phyloP scores from a whole-genome alignment of 2,113 vertebrate species.

The Equus quagga region DNA sequence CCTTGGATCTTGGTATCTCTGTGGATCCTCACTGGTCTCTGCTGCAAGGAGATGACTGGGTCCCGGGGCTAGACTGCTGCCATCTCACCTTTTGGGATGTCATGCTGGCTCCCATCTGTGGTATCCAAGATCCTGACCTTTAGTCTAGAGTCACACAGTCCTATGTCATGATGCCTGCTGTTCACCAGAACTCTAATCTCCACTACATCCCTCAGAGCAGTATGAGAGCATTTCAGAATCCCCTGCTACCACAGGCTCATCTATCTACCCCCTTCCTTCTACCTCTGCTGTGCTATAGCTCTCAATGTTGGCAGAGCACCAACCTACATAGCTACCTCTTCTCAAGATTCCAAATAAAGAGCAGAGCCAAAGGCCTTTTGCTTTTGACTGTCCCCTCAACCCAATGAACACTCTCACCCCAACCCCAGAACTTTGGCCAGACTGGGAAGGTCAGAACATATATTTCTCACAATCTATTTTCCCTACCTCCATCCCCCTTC shows the following conservation, averaged over 20 bases:
- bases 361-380: background rate
- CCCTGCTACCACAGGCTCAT: background rate
- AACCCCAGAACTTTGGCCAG: background rate
- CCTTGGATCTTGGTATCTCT: background rate
- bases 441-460: background rate
- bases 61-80: background rate
- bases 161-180: background rate
- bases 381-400: background rate
- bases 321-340: background rate
- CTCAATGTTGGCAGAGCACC: background rate
- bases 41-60: background rate
- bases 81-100: background rate
- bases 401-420: background rate
- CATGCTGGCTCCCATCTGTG: background rate
- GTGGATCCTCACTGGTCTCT: background rate
- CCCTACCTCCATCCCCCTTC: background rate
- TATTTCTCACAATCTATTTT: background rate
- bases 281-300: background rate
- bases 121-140: background rate
- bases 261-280: background rate
- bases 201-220: background rate
- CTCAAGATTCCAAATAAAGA: background rate
- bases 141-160: background rate
- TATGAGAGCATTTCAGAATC: background rate
- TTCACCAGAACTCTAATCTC: background rate